Conservation (phyloP, 2,888 invertebrate genomes). For the Perizoma flavofasciatum region DNA sequence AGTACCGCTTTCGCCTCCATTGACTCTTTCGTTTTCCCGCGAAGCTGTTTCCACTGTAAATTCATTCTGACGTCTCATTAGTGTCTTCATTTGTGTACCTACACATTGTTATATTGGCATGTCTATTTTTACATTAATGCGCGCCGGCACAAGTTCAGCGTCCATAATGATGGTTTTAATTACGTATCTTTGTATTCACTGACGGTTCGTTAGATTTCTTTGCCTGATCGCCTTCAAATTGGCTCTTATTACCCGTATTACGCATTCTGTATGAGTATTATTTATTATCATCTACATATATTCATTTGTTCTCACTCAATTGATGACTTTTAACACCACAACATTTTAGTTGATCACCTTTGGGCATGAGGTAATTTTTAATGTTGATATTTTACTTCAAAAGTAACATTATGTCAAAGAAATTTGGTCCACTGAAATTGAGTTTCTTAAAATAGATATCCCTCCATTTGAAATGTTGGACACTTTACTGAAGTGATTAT, state of each 20-base stretch:
- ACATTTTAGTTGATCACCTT: slow-evolving; percentile 27
- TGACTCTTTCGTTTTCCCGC: slow-evolving; percentile 47
- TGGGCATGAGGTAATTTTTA: slow-evolving; percentile 6
- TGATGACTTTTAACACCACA: slow-evolving; percentile 26
- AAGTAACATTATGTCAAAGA: not conserved
- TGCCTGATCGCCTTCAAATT: slow-evolving; percentile 7
- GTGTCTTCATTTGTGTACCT: slow-evolving; percentile 62
- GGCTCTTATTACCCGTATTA: slow-evolving; percentile 6
- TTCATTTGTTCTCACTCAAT: slow-evolving; percentile 23
- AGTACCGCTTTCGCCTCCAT: slow-evolving; percentile 36
- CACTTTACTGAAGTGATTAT: not conserved
- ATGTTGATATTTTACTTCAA: not conserved
- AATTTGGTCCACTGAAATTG: no score
- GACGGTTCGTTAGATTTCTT: slow-evolving; percentile 6
- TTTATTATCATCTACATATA: slow-evolving; percentile 9
- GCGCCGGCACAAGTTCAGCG: slow-evolving; percentile 45
- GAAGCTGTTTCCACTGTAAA: slow-evolving; percentile 59
- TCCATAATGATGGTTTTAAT: slow-evolving; percentile 44
- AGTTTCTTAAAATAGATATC: no score
- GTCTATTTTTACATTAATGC: slow-evolving; percentile 61
- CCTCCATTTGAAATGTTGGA: no score
- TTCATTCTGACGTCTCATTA: slow-evolving; percentile 67
- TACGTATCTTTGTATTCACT: slow-evolving; percentile 33
- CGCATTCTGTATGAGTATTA: slow-evolving; percentile 6
- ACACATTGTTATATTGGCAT: slow-evolving; percentile 61